Conservation (phyloP, 2,797 vertebrate genomes). For the Sebastes variabilis region DNA sequence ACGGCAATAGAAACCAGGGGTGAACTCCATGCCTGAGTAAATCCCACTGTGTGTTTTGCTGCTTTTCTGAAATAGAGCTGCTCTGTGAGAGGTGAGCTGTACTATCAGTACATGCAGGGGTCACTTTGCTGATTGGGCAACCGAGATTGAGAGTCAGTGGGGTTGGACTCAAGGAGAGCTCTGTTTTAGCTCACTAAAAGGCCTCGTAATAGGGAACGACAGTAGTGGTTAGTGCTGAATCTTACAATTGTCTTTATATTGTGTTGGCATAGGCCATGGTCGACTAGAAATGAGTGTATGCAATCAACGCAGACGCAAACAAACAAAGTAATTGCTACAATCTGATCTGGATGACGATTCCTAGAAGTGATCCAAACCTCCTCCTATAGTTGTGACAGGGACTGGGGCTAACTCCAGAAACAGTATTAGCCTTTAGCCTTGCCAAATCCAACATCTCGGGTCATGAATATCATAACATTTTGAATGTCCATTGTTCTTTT, state of each 20-base stretch:
- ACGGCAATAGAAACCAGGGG: slow-evolving; percentile 60
- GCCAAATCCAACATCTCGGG: neutral
- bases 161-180: neutral
- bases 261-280: neutral
- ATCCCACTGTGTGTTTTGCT: slow-evolving; percentile 56
- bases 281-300: neutral
- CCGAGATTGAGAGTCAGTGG: slow-evolving; percentile 37
- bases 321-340: neutral
- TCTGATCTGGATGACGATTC: neutral
- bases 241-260: neutral
- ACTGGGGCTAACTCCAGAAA: neutral
- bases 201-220: neutral
- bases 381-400: neutral
- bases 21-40: slow-evolving; percentile 64
- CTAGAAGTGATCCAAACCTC: neutral
- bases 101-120: slow-evolving; percentile 53
- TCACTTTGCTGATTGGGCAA: slow-evolving; percentile 73
- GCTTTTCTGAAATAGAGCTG: slow-evolving; percentile 64
- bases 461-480: neutral
- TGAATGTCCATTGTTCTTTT: neutral
- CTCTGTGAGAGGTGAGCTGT: slow-evolving; percentile 8
- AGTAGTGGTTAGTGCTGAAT: neutral
- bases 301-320: neutral
- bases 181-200: neutral
- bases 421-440: neutral